phyloP scores from a whole-genome alignment of 1,140 invertebrate genomes.

The Aphelinus atriplicis region DNA sequence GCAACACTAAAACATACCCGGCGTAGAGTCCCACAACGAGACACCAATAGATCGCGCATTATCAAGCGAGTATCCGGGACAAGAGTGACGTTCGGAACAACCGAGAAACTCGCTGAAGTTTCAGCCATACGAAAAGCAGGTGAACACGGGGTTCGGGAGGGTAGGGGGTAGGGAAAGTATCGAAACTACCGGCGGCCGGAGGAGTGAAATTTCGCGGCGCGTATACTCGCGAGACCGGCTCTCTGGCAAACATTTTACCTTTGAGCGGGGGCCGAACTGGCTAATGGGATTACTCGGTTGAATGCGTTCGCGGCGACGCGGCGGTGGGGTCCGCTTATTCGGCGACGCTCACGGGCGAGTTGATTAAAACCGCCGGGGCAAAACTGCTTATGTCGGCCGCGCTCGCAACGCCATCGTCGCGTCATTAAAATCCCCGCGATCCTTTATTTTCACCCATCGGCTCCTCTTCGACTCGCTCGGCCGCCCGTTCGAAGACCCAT shows the following conservation, averaged over 20 bases:
- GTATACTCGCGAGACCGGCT: slow-evolving; percentile 6
- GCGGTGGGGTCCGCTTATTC: slow-evolving; percentile 20
- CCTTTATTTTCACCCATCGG: too few species aligned
- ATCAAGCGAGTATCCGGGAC: too few species aligned
- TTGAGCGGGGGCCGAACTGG: slow-evolving; percentile 28
- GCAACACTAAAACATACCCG: too few species aligned
- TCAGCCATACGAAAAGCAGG: slow-evolving; percentile 1
- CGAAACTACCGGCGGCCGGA: too few species aligned
- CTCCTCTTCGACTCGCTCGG: too few species aligned
- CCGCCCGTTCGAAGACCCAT: too few species aligned
- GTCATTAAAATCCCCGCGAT: slow-evolving; percentile 1
- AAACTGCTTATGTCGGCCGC: too few species aligned
- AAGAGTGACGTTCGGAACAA: background rate
- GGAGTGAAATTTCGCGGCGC: too few species aligned
- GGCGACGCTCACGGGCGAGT: slow-evolving; percentile 18
- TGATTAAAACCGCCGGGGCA: slow-evolving; percentile 28
- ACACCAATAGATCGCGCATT: too few species aligned
- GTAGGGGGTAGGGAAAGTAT: background rate
- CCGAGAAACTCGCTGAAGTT: slow-evolving; percentile 1
- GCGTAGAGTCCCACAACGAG: too few species aligned
- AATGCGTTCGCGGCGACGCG: slow-evolving; percentile 2
- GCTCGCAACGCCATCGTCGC: background rate
- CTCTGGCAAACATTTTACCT: slow-evolving; percentile 23
- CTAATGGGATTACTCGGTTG: slow-evolving; percentile 36
- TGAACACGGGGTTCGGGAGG: background rate